A percentile compares a stretch with the other conserved stretches of the same genome.
Evolutionary conservation across 2,797 vertebrate species (phyloP).

Genomic region (Lepilemur septentrionalis): DNA sequence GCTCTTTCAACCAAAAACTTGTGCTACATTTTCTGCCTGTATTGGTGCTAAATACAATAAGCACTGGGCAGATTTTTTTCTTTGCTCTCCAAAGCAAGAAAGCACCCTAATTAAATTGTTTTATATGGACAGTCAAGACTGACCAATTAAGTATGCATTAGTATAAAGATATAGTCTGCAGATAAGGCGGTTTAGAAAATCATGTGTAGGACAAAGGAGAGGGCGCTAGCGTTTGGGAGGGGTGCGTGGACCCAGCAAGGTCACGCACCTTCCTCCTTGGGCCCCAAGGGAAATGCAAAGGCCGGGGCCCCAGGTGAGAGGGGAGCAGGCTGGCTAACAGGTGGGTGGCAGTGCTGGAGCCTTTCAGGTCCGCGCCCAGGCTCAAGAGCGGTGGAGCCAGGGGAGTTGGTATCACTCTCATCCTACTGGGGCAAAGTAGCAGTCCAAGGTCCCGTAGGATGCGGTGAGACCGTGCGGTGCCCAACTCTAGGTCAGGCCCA

Average conservation of each 20-base stretch:
- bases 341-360: slow-evolving; percentile 9
- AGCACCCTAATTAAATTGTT: slow-evolving; percentile 90
- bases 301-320: slow-evolving; percentile 40
- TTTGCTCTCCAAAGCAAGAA: slow-evolving; percentile 83
- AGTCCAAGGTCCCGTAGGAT: background rate
- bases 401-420: background rate
- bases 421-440: background rate
- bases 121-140: slow-evolving; percentile 86
- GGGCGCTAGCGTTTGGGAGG: slow-evolving; percentile 65
- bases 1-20: slow-evolving; percentile 91
- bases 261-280: slow-evolving; percentile 62
- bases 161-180: slow-evolving; percentile 86
- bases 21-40: slow-evolving; percentile 91
- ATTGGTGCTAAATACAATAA: slow-evolving; percentile 90
- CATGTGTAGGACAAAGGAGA: slow-evolving; percentile 77
- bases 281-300: background rate
- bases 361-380: background rate
- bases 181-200: slow-evolving; percentile 81
- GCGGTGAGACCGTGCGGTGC: rapidly evolving
- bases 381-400: background rate
- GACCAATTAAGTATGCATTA: slow-evolving; percentile 88
- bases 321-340: slow-evolving; percentile 47
- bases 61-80: slow-evolving; percentile 83
- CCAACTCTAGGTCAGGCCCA: background rate
- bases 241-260: background rate